Evolutionary conservation across 1,140 invertebrate species (phyloP), one percentile per base, ranked within the genome.

Genomic region (Apis cerana): DNA sequence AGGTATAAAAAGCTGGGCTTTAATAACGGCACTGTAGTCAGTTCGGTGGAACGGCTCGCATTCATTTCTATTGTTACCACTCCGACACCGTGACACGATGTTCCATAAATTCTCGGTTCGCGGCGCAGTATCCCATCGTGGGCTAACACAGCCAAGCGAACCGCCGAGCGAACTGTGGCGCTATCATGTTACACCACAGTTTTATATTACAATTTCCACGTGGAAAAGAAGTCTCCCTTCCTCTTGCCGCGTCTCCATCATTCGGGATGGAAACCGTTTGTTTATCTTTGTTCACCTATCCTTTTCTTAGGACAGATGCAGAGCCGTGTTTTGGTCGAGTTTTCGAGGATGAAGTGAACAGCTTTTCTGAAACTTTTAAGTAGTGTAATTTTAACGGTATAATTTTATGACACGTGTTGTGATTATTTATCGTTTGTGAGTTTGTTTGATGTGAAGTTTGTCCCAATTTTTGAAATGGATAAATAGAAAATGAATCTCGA

Each of bases 31-130:
- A 27, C 23, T 23, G 54, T 33, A 75, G 43, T 27, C n/a, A 12
- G 48, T 50, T 62, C 59, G 17, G 72, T 13, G 59, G 13, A 52
- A 21, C 27, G 21, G 59, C 10, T 52, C 74, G 74, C 74, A 64
- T 75, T 75, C 59, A 21, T 64, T 64, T 64, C 74, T 52, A 75
- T 75, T 75, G 74, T 75, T 52, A 52, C 27, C 52, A 52, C 59
- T 52, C 59, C 9, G 59, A 64, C 59, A 75, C 61, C n/a, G 48
- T 75, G 59, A 75, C 74, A 64, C 74, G 74, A 64, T 64, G 61
- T 61, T 64, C 58, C 58, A 52, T 75, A 43, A 75, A 75, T 52
- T 64, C 43, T 75, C 50, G 27, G 48, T 64, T 52, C 33, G 33
- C 33, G 11, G 23, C 7, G 19, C 17, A n/a, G 33, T 54, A 76